A percentile compares a stretch with the other conserved stretches of the same genome.
Conservation (phyloP, 92 coral and sea anemone genomes). For the Metridium senile region DNA sequence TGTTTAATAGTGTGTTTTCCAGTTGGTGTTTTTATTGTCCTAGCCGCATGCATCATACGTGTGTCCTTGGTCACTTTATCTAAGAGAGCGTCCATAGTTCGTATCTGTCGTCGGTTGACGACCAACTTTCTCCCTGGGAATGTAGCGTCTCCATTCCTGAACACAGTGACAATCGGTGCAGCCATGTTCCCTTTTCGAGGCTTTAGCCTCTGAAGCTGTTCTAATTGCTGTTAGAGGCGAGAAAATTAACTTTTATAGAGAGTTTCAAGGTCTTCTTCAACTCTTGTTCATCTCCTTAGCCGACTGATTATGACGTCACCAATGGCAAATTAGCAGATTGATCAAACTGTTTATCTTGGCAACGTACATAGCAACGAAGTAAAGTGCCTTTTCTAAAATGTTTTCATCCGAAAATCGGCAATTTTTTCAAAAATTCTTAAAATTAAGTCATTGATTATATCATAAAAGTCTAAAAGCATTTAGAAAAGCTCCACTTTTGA, state of each 20-base stretch:
- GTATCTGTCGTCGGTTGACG: conserved; percentile 76
- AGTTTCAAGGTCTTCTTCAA: background rate
- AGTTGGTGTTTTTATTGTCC: conserved; percentile 80
- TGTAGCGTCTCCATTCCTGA: conserved; percentile 70
- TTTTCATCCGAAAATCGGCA: background rate
- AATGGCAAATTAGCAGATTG: conserved; percentile 23
- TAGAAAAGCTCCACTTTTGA: background rate
- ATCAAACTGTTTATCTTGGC: conserved; percentile 21
- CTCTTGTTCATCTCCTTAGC: conserved; percentile 23
- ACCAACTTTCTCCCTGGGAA: conserved; percentile 69
- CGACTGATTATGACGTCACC: conserved; percentile 41
- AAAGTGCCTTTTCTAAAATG: background rate
- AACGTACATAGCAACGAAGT: conserved; percentile 36
- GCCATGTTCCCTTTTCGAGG: conserved; percentile 38
- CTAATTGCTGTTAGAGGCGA: conserved; percentile 31
- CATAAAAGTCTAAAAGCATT: background rate
- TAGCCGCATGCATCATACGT: conserved; percentile 67
- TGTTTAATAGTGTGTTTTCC: conserved; percentile 70
- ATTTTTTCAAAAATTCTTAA: too few species aligned
- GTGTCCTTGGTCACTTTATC: conserved; percentile 57
- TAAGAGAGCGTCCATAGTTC: conserved; percentile 69
- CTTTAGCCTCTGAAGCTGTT: conserved; percentile 33
- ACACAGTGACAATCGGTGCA: conserved; percentile 33
- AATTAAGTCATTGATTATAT: background rate
- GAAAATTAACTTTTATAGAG: conserved; percentile 23